phyloP scores from a whole-genome alignment of 2,888 invertebrate species.

The Diarsia dahlii region DNA sequence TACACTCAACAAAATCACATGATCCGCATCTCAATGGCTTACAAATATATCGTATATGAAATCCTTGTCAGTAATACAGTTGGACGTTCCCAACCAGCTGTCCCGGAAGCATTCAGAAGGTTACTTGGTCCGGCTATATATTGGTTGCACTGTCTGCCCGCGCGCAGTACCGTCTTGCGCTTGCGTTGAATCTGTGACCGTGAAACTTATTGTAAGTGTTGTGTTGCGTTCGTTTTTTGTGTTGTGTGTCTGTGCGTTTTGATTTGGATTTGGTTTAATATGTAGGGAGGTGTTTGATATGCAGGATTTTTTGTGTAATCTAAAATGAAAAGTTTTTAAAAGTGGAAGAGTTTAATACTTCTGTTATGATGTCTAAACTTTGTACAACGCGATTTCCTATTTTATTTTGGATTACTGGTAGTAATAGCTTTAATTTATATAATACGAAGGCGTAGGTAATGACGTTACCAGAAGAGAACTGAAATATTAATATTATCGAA shows the following conservation, averaged over 20 bases:
- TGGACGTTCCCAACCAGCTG: slow-evolving; percentile 60
- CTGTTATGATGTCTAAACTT: neutral
- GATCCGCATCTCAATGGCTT: slow-evolving; percentile 43
- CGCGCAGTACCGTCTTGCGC: slow-evolving; percentile 80
- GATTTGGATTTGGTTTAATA: slow-evolving; percentile 11
- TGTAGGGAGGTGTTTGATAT: too few relatives aligned
- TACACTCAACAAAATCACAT: slow-evolving; percentile 10
- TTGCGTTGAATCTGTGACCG: slow-evolving; percentile 75
- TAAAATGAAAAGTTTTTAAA: neutral
- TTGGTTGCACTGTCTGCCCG: slow-evolving; percentile 74
- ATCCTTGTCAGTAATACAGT: slow-evolving; percentile 55
- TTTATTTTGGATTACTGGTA: neutral
- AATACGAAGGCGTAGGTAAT: neutral
- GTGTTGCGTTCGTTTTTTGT: slow-evolving; percentile 59
- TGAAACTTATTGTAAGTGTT: slow-evolving; percentile 78
- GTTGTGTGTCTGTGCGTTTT: slow-evolving; percentile 39
- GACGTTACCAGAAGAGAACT: neutral
- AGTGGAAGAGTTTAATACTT: neutral
- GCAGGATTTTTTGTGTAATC: too few relatives aligned
- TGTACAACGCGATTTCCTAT: neutral
- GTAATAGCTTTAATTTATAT: neutral
- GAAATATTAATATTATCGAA: neutral
- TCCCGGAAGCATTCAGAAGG: slow-evolving; percentile 88
- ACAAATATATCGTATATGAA: slow-evolving; percentile 38
- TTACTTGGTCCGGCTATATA: slow-evolving; percentile 83